A percentile compares a stretch with the other conserved stretches of the same genome.
Evolutionary conservation across 2,888 invertebrate species (phyloP).

Genomic region (Tineola bisselliella): DNA sequence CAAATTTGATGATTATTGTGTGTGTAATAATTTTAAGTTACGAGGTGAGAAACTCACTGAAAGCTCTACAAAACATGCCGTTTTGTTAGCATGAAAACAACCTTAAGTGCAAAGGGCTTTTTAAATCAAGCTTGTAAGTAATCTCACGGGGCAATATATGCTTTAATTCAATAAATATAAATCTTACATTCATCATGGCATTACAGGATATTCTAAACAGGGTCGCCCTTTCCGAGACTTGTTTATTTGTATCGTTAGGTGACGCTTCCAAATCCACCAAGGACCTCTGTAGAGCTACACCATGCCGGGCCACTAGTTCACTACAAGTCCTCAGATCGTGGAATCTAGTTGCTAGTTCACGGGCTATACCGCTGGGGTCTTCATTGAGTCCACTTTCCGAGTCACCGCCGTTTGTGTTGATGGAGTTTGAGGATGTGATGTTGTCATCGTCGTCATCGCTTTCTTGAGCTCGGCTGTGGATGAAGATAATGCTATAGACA

Average conservation of each 20-base stretch:
- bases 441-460: constrained; percentile 81
- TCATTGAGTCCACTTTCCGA: constrained; percentile 47
- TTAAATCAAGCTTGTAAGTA: too few species aligned
- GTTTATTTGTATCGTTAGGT: constrained; percentile 79
- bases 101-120: too few species aligned
- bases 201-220: constrained; percentile 96
- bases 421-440: constrained; percentile 52
- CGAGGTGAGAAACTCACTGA: too few species aligned
- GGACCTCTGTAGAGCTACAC: constrained; percentile 82
- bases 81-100: too few species aligned
- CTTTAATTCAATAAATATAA: background rate
- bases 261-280: constrained; percentile 81
- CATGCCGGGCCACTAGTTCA: constrained; percentile 90
- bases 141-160: too few species aligned
- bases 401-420: constrained; percentile 59
- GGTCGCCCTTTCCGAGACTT: constrained; percentile 92
- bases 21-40: too few species aligned
- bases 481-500: background rate
- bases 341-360: constrained; percentile 79
- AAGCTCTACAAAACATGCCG: too few species aligned
- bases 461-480: constrained; percentile 71
- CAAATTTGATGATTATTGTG: too few species aligned
- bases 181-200: constrained; percentile 90
- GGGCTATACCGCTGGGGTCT: constrained; percentile 70
- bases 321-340: constrained; percentile 93